Percentiles rank a stretch among this genome's conserved stretches.
phyloP scores from a whole-genome alignment of 2,888 invertebrate genomes.

The Gymnosoma rotundatum region DNA sequence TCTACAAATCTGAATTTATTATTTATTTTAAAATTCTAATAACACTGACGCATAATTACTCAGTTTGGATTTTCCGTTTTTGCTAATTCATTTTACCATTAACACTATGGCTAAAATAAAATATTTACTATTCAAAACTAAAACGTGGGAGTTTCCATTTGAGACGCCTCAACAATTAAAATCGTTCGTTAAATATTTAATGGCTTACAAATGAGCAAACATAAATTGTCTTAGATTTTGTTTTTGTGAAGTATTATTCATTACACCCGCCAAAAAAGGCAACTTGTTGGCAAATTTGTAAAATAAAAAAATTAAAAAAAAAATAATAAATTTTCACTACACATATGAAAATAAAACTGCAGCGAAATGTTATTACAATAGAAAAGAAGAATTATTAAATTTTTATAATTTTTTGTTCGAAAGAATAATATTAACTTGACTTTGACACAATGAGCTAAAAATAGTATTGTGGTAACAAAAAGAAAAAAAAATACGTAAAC shows the following conservation, averaged over 20 bases:
- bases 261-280: slow-evolving; percentile 42
- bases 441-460: slow-evolving; percentile 70
- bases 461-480: background rate
- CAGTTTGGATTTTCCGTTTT: slow-evolving; percentile 31
- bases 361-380: background rate
- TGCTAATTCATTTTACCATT: slow-evolving; percentile 14
- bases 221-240: slow-evolving; percentile 44
- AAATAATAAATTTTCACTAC: background rate
- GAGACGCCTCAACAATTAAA: slow-evolving; percentile 63
- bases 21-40: background rate
- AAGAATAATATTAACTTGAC: slow-evolving; percentile 73
- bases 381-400: background rate
- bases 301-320: slow-evolving; percentile 10
- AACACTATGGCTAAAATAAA: slow-evolving; percentile 21
- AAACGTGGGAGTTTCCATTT: slow-evolving; percentile 59
- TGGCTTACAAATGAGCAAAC: background rate
- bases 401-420: background rate
- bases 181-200: slow-evolving; percentile 26
- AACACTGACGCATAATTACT: slow-evolving; percentile 35
- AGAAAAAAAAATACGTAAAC: background rate
- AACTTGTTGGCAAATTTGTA: slow-evolving; percentile 35
- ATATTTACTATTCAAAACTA: slow-evolving; percentile 25
- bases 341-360: slow-evolving; percentile 12
- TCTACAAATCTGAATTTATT: too few species aligned
- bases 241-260: slow-evolving; percentile 31